A percentile compares a stretch with the other conserved stretches of the same genome.
Conservation (phyloP, 2,113 vertebrate species). For the Bos indicus region DNA sequence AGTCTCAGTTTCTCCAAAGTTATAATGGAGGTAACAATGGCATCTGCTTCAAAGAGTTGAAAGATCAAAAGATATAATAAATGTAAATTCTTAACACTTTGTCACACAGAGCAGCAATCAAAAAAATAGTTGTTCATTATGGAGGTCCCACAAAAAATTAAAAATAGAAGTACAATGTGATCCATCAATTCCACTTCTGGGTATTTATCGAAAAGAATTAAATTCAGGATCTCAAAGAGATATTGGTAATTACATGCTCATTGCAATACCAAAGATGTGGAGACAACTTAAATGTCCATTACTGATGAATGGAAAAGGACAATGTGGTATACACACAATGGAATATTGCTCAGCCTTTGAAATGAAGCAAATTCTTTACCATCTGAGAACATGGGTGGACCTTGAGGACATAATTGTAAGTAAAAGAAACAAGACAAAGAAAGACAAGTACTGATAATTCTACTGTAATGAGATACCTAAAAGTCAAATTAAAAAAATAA, state of each 20-base stretch:
- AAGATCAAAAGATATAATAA: background rate
- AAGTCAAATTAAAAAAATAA: background rate
- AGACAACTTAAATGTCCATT: background rate
- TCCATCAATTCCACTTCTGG: background rate
- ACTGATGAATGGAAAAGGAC: background rate
- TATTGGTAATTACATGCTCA: background rate
- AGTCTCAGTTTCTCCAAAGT: background rate
- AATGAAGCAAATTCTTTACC: background rate
- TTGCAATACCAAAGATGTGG: background rate
- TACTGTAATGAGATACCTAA: background rate
- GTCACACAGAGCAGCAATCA: background rate
- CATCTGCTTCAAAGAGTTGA: background rate
- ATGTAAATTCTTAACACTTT: background rate
- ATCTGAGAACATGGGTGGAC: background rate
- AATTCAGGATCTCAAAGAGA: background rate
- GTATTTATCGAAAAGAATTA: background rate
- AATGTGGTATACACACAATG: no score
- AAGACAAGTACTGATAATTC: background rate
- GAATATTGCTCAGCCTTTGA: background rate
- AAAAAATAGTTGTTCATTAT: background rate
- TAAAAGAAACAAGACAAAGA: background rate
- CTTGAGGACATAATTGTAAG: background rate
- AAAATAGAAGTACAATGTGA: background rate
- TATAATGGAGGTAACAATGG: background rate
- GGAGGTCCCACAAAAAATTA: background rate